Base-by-base conservation (phyloP, 2,113 vertebrate species). In the Platycercus adscitus region DNA sequence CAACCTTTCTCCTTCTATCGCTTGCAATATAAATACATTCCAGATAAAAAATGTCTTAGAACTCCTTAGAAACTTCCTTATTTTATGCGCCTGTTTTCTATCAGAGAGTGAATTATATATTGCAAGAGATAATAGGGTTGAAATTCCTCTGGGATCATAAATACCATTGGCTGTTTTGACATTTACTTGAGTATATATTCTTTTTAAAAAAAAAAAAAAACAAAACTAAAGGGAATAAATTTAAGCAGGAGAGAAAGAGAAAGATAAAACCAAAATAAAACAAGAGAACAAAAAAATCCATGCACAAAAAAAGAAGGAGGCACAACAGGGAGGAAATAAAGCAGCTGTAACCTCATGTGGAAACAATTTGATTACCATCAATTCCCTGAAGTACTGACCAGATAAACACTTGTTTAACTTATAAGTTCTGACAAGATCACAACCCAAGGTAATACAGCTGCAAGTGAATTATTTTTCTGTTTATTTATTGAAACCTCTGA, bases 321-420 rank as follows among this genome's bases (percentile, higher is more conserved):
- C 63, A 81, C 14, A 65, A 73, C 12, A 55, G 39, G 58, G 50
- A 86, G 53, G 87, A 91, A 96, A 95, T 39, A 78, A 80, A 82
- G 77, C 77, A 81, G 77, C 82, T 86, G 80, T 71, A 93, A 75
- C n/a, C 77, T 94, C 88, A 72, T 78, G 77, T 84, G 75, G 92
- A 96, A 96, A 82, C 50, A 89, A 94, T 96, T 93, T 91, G 76
- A 96, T 94, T 97, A 95, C 61, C 76, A 76, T 82, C 88, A 89
- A 72, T 89, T 93, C 93, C 94, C 88, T 25, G 24, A 87, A 96
- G 89, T 81, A 95, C 71, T 94, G 87, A 56, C 85, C 63, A 93
- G 11, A 87, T 65, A 93, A 97, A 93, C n/a, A 77, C 49, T 86
- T 95, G 65, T 82, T 95, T 75, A 56, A 26, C 65, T 96, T 95